Base-by-base conservation (phyloP, 2,797 vertebrate species). In the Melanotaenia trifasciata region DNA sequence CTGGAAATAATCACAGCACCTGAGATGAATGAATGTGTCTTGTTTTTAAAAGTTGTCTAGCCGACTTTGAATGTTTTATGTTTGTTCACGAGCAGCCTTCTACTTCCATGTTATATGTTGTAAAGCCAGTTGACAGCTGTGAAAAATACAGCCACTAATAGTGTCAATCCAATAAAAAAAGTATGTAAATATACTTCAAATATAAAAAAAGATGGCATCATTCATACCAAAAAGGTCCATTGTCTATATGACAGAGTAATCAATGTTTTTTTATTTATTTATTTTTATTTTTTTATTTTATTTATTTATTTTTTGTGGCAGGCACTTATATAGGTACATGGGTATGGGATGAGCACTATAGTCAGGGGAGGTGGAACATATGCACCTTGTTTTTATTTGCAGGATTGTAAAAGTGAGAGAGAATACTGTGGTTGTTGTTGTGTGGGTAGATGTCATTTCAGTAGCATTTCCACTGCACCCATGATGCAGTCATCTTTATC, bases 1-100 rank as follows among this genome's bases (percentile, higher is more conserved):
- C 80, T 86, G 81, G 79, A 91, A 88, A 91, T 91, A 90, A 92
- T 91, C 89, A 83, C 71, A 80, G 80, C 63, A 83, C 85, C 87
- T 70, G 69, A 88, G 80, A 82, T 84, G 86, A 91, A 91, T 87
- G 66, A 86, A 80, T 80, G 66, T 35, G 32, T 26, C 30, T 74
- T 76, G 63, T 87, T 88, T 84, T 67, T 18, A 50, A 50, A 85
- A 61, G 64, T 86, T 87, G 91, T 61, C 58, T 14, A 53, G 53
- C 47, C 58, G 72, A 67, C 74, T 76, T 66, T 47, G 26, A 64
- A 65, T 56, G 45, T 75, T 78, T 79, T 72, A 40, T 74, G 65
- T 73, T 77, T 57, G 36, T 45, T 20, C 60, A 71, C 61, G 43
- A 51, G 30, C 53, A 10, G 60, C 62, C 72, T 51, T 45, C 28